phyloP scores from a whole-genome alignment of 2,888 invertebrate species.

The Lycaena phlaeas region DNA sequence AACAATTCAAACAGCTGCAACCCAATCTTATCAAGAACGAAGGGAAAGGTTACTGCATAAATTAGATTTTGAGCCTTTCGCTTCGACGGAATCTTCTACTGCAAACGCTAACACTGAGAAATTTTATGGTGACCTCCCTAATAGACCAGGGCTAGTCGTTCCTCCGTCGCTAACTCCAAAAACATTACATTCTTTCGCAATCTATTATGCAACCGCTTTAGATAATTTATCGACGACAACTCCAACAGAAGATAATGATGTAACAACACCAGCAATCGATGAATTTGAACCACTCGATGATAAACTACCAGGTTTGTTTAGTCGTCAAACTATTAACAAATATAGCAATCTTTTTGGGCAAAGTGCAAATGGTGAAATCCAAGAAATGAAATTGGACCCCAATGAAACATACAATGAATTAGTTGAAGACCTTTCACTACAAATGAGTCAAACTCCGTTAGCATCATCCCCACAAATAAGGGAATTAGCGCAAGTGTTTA shows the following conservation, averaged over 20 bases:
- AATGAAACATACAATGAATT: slow-evolving; percentile 59
- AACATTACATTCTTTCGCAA: slow-evolving; percentile 83
- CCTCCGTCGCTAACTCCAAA: slow-evolving; percentile 84
- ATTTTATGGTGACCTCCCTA: slow-evolving; percentile 51
- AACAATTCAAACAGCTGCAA: slow-evolving; percentile 35
- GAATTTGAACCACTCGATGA: slow-evolving; percentile 56
- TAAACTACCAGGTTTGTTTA: slow-evolving; percentile 75
- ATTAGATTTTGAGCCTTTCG: slow-evolving; percentile 67
- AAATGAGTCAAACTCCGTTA: slow-evolving; percentile 77
- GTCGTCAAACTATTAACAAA: slow-evolving; percentile 77
- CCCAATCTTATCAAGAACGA: slow-evolving; percentile 74
- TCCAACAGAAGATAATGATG: slow-evolving; percentile 41
- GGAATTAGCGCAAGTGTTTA: slow-evolving; percentile 87
- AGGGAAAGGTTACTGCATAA: slow-evolving; percentile 80
- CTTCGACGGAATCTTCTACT: slow-evolving; percentile 55
- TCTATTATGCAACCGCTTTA: slow-evolving; percentile 83
- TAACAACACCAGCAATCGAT: slow-evolving; percentile 40
- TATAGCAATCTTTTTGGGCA: slow-evolving; percentile 65
- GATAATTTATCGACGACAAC: slow-evolving; percentile 69
- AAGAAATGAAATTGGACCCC: slow-evolving; percentile 53
- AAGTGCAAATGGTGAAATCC: slow-evolving; percentile 37
- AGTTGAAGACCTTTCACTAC: slow-evolving; percentile 69
- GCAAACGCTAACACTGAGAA: slow-evolving; percentile 57
- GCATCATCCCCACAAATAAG: slow-evolving; percentile 78
- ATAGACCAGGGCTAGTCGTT: slow-evolving; percentile 76